phyloP scores from a whole-genome alignment of 2,888 invertebrate genomes.

The Phasia obesa region DNA sequence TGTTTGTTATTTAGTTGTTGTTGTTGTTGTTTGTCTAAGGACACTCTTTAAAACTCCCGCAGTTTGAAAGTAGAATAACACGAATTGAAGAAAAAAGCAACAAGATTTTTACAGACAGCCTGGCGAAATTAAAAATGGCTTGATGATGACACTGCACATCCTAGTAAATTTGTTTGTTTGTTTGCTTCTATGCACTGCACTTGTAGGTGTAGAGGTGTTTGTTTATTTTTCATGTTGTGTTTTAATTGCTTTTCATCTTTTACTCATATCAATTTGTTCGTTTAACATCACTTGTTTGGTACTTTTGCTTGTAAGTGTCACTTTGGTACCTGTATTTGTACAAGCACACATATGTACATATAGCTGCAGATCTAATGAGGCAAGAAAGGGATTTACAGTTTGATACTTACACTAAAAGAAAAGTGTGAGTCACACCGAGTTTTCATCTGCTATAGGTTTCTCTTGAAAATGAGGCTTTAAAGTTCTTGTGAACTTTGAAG shows the following conservation, averaged over 20 bases:
- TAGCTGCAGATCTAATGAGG: neutral
- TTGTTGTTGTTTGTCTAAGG: slow-evolving; percentile 42
- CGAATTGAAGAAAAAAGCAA: neutral
- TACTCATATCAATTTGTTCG: slow-evolving; percentile 41
- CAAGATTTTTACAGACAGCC: slow-evolving; percentile 52
- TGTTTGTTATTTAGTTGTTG: slow-evolving; percentile 20
- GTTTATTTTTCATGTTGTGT: slow-evolving; percentile 33
- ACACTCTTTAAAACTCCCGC: slow-evolving; percentile 59
- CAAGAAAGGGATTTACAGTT: slow-evolving; percentile 1
- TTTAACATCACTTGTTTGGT: slow-evolving; percentile 56
- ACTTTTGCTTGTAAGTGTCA: slow-evolving; percentile 57
- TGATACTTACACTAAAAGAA: slow-evolving; percentile 33
- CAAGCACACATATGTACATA: neutral
- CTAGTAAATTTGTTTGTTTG: neutral
- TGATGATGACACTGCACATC: slow-evolving; percentile 14
- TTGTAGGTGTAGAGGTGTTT: slow-evolving; percentile 23
- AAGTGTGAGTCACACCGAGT: no score
- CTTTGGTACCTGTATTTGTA: slow-evolving; percentile 41
- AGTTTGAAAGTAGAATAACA: slow-evolving; percentile 33
- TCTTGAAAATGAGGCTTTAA: no score
- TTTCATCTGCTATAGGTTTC: no score
- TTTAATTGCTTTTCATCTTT: neutral
- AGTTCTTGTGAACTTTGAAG: no score
- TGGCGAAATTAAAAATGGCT: slow-evolving; percentile 53
- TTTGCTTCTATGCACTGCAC: no score